phyloP scores from a whole-genome alignment of 2,113 vertebrate genomes.

The Probosciger aterrimus region DNA sequence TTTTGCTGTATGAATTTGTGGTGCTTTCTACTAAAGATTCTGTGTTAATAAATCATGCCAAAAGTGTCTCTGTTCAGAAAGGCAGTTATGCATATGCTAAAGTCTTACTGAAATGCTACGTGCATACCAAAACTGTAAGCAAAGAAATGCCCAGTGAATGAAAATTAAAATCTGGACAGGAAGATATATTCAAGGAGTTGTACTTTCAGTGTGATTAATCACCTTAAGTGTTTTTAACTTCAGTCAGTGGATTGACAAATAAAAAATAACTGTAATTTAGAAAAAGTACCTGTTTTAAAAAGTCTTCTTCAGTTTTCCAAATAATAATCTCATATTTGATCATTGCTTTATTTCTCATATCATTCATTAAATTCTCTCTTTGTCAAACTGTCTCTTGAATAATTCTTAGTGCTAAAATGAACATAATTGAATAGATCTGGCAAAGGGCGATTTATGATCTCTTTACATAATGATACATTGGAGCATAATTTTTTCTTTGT shows the following conservation, averaged over 20 bases:
- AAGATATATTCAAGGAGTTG: background rate
- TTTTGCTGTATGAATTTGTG: background rate
- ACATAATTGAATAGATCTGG: background rate
- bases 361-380: background rate
- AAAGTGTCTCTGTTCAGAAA: background rate
- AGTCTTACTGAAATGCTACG: background rate
- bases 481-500: background rate
- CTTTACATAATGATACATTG: background rate
- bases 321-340: background rate
- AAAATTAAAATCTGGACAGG: background rate
- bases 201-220: background rate
- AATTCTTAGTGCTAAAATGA: background rate
- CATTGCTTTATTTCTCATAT: background rate
- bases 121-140: background rate
- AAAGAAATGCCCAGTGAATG: background rate
- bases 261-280: background rate
- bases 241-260: background rate
- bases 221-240: background rate
- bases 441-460: background rate
- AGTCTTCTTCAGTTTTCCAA: background rate
- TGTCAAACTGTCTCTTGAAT: background rate
- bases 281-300: background rate
- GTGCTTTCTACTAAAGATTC: background rate
- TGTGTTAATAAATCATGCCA: background rate
- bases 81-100: background rate